A percentile compares a stretch with the other conserved stretches of the same genome.
Evolutionary conservation across 2,888 invertebrate species (phyloP).

Genomic region (Molorchus minor): DNA sequence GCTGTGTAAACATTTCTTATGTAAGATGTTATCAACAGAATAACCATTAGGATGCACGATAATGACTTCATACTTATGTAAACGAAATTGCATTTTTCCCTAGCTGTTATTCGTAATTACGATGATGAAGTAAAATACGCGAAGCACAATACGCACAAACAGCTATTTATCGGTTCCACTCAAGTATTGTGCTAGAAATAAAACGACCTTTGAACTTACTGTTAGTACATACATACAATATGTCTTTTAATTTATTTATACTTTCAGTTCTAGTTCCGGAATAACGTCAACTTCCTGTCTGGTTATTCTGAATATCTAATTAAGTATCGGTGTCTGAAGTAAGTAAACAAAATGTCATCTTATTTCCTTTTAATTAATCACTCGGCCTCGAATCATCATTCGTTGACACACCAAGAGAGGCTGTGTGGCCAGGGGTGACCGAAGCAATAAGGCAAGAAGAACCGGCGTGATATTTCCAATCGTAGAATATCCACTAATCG

Average conservation of each 20-base stretch:
- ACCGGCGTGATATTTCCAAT: background rate
- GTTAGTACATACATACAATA: background rate
- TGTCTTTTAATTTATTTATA: conserved; percentile 6
- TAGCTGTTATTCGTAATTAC: too few species aligned
- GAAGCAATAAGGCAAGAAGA: background rate
- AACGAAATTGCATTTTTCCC: background rate
- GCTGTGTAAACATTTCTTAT: conserved; percentile 1
- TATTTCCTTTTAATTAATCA: background rate
- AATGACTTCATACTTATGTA: conserved; percentile 6
- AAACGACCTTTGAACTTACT: conserved; percentile 11
- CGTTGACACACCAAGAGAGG: too few species aligned
- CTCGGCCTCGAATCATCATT: background rate
- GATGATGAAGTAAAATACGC: too few species aligned
- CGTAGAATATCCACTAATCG: background rate
- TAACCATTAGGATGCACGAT: conserved; percentile 1
- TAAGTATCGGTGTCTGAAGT: background rate
- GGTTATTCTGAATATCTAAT: background rate
- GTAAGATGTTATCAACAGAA: conserved; percentile 1
- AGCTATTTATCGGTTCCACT: too few species aligned
- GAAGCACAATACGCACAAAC: too few species aligned
- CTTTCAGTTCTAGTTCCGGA: background rate
- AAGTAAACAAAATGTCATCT: background rate
- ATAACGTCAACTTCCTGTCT: conserved; percentile 1
- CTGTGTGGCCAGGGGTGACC: background rate
- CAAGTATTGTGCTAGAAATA: conserved; percentile 2